Conservation (phyloP, 2,888 invertebrate genomes). For the Xylota sylvarum region DNA sequence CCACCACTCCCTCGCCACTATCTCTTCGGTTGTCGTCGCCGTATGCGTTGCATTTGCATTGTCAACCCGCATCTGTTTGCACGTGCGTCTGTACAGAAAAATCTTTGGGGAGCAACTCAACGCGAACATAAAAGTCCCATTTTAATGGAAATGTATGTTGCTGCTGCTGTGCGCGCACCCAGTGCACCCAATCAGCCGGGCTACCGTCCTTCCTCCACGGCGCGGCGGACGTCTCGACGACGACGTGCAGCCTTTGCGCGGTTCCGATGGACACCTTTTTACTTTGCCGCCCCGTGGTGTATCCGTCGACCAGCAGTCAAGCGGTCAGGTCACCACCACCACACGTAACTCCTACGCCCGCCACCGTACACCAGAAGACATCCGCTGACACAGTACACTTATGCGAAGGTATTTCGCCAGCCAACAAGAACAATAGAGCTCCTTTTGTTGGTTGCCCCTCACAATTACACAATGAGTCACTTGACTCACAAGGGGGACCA, state of each 20-base stretch:
- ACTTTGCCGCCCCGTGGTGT: slow-evolving; percentile 71
- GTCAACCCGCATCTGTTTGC: slow-evolving; percentile 74
- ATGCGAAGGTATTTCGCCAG: slow-evolving; percentile 60
- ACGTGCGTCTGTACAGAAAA: slow-evolving; percentile 66
- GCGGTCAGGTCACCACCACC: slow-evolving; percentile 66
- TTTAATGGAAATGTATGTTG: slow-evolving; percentile 75
- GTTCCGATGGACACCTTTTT: slow-evolving; percentile 60
- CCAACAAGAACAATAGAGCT: slow-evolving; percentile 66
- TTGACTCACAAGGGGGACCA: too few relatives aligned
- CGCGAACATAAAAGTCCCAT: slow-evolving; percentile 74
- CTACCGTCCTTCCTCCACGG: slow-evolving; percentile 32
- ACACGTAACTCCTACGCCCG: slow-evolving; percentile 56
- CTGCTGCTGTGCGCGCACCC: slow-evolving; percentile 37
- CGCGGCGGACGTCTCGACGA: slow-evolving; percentile 14
- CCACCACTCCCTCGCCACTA: slow-evolving; percentile 39
- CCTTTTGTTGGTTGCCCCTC: too few relatives aligned
- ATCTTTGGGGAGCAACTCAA: slow-evolving; percentile 68
- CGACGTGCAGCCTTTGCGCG: slow-evolving; percentile 54
- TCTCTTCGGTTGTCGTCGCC: not conserved
- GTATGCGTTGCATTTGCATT: slow-evolving; percentile 71
- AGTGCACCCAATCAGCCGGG: slow-evolving; percentile 49
- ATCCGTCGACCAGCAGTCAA: slow-evolving; percentile 60
- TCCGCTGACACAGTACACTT: slow-evolving; percentile 47
- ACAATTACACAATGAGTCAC: slow-evolving; percentile 78
- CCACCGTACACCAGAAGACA: slow-evolving; percentile 40